These are phyloP conservation scores for Hucho hucho DNA, from an alignment of 2,113 vertebrate genomes.

Conservation along the genomic window DNA sequence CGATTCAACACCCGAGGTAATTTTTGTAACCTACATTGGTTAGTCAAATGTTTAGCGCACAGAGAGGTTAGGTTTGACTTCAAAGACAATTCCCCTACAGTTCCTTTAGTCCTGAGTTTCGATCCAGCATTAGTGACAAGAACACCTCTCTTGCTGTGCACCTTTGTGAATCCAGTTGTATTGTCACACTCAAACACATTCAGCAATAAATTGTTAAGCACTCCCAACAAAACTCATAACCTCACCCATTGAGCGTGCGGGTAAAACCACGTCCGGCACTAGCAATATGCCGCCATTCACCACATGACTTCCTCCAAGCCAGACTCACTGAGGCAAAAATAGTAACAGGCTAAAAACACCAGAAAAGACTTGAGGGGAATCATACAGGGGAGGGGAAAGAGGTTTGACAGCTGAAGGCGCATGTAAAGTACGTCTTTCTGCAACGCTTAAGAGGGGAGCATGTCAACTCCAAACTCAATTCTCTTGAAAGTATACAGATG, in stretches of 20 bases:
- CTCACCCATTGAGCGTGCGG: constrained; percentile 46
- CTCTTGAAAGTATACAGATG: not conserved
- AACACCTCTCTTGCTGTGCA: not conserved
- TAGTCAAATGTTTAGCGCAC: not conserved
- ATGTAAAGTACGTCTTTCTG: not conserved
- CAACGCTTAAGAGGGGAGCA: not conserved
- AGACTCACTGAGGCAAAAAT: constrained; percentile 65
- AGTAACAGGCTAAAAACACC: constrained; percentile 17
- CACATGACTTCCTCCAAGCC: constrained; percentile 83
- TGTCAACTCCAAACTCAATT: not conserved
- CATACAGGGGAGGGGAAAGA: constrained; percentile 5
- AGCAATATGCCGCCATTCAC: constrained; percentile 83
- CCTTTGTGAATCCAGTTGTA: constrained; percentile 12
- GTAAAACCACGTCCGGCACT: constrained; percentile 79
- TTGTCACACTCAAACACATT: constrained; percentile 24
- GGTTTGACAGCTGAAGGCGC: not conserved
- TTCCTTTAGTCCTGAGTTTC: constrained; percentile 24
- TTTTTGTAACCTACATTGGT: not conserved
- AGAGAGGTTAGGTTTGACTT: constrained; percentile 2
- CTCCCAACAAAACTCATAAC: constrained; percentile 9
- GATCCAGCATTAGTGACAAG: constrained; percentile 11
- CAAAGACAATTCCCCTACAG: not conserved
- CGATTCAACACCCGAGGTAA: not conserved
- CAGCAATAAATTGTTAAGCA: constrained; percentile 9
- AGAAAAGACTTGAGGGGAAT: constrained; percentile 3